phyloP scores from a whole-genome alignment of 2,888 invertebrate genomes.

The Spodoptera picta region DNA sequence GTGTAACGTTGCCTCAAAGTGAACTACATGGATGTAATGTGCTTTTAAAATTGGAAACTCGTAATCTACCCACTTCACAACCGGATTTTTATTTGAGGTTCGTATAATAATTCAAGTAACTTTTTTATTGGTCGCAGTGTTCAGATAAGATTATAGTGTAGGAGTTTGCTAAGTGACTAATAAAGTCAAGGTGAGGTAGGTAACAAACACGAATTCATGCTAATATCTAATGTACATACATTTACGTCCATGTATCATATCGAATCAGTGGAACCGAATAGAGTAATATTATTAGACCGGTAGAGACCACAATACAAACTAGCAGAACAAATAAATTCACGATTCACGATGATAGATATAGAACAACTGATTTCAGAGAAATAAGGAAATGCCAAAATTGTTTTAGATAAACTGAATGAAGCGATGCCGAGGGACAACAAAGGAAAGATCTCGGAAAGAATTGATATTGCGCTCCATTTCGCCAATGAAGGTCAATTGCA shows the following conservation, averaged over 20 bases:
- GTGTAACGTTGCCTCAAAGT: conserved; percentile 83
- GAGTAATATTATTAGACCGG: conserved; percentile 48
- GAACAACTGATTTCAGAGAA: conserved; percentile 54
- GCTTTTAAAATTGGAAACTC: conserved; percentile 81
- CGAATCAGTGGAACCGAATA: conserved; percentile 48
- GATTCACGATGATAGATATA: conserved; percentile 44
- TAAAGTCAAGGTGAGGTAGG: conserved; percentile 61
- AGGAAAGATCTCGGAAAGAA: conserved; percentile 51
- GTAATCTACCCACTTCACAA: conserved; percentile 61
- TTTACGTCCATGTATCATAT: conserved; percentile 51
- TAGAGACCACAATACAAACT: conserved; percentile 28
- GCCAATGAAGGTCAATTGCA: conserved; percentile 73
- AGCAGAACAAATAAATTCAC: conserved; percentile 49
- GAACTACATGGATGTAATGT: conserved; percentile 84
- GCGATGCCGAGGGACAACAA: conserved; percentile 33
- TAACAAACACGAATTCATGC: conserved; percentile 44
- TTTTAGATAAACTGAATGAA: conserved; percentile 20
- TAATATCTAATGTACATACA: conserved; percentile 55
- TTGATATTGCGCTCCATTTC: conserved; percentile 64
- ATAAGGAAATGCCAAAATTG: conserved; percentile 49
- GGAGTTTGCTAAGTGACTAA: conserved; percentile 62
- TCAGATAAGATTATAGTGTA: conserved; percentile 58
- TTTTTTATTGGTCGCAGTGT: conserved; percentile 36
- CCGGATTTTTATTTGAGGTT: conserved; percentile 71
- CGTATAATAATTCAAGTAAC: conserved; percentile 53